Conservation (phyloP, 92 coral and sea anemone genomes). For the Epizoanthus illoricatus region DNA sequence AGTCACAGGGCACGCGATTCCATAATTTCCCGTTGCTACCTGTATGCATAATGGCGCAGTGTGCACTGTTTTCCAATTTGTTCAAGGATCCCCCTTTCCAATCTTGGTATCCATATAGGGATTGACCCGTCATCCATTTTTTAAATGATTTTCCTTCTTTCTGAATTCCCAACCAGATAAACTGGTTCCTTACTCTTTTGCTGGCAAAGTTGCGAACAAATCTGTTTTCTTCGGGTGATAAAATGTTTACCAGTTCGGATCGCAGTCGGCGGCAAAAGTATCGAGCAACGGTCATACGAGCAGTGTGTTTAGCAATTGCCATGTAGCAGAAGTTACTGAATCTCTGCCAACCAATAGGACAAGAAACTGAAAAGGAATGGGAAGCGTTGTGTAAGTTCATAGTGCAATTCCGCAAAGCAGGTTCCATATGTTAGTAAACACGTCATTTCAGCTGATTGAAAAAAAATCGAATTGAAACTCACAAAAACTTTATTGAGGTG, state of each 20-base stretch:
- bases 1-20: neutral
- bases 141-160: neutral
- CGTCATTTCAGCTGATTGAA: too few species aligned
- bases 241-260: neutral
- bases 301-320: neutral
- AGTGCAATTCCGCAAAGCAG: too few species aligned
- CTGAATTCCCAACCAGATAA: slow-evolving; percentile 10
- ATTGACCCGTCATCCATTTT: neutral
- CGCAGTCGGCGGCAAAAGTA: neutral
- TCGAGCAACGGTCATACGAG: neutral
- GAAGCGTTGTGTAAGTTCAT: too few species aligned
- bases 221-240: neutral
- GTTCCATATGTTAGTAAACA: too few species aligned
- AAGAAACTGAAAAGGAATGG: neutral
- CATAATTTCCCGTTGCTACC: neutral
- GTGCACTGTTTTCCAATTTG: neutral
- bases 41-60: neutral
- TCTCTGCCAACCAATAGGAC: slow-evolving; percentile 1
- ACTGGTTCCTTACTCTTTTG: neutral
- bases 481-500: too few species aligned
- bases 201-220: neutral
- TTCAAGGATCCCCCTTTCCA: neutral
- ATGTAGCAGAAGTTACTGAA: neutral
- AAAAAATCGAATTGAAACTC: too few species aligned
- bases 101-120: neutral